Base-by-base conservation (phyloP, 1,140 invertebrate genomes). In the Solenopsis invicta region DNA sequence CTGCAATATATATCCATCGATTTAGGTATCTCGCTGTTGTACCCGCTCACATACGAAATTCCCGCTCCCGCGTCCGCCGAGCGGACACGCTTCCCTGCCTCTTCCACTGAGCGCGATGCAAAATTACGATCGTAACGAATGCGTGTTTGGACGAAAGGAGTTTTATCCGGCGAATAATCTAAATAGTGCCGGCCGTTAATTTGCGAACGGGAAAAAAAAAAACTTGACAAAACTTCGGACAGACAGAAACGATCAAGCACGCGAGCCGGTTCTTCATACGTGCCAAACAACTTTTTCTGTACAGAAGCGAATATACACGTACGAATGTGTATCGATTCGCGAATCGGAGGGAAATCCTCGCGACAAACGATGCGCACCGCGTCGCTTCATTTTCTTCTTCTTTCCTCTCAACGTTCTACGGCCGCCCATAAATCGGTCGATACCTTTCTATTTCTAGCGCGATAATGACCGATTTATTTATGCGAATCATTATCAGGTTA, bases 121-220 rank as follows among this genome's bases (percentile, higher is more conserved):
- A 74, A 72, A 59, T 41, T 72, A 50, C 78, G 67, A 72, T 66
- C 24, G 41, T 48, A 59, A 82, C 67, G 54, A 59, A 74, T 48
- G 54, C 67, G 48, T 56, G 67, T 59, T 48, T 45, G 67, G 80
- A 82, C 52, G 41, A 82, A 34, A 67, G 29, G 59, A 80, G 41
- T 18, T 48, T 74, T 29, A 48, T 45, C 13, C 5, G 34, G 8
- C 16, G 78, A 82, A 82, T 82, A 82, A 82, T 82, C 67, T 59
- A 72, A 29, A 67, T 62, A 72, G 80, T 52, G 80, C 80, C 80
- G 67, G 80, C 21, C 80, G 56, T 82, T 59, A 82, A 82, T 82
- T 82, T 10, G 67, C 80, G n/a, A 80, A 69, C 34, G 21, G 52
- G 72, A 54, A 54, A n/a, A 50, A 50, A 10, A 56, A 72, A 71